Evolutionary conservation across 2,797 vertebrate genomes (phyloP), one percentile per base, ranked within the genome.

Genomic region (Poeciliopsis infans): DNA sequence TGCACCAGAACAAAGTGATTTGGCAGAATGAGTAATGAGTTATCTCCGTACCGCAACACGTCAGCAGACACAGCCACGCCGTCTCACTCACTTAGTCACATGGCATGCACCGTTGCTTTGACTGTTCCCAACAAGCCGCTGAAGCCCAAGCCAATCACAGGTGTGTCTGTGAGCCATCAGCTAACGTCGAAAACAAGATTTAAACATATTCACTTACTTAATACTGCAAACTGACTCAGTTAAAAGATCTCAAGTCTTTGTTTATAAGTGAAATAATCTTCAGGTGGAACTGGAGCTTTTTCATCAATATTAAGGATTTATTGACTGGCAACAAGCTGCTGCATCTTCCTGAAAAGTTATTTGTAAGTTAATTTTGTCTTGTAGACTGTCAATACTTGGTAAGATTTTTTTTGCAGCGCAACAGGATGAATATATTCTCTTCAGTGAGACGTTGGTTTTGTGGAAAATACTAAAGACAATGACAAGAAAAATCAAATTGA

Each of bases 1-100:
- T 95, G 93, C 95, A 96, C 93, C 86, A 89, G 86, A 95, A 96
- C 94, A 95, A 95, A 93, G 93, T 93, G 81, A 92, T 78, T 77
- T 85, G 93, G 83, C 86, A 91, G 92, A 93, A 91, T 89, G 88
- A 84, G 78, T 94, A 93, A 94, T 92, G 88, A 93, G 82, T 83
- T 86, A 89, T 93, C 88, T 83, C 1, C 20, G 80, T 91, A 90
- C 89, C 86, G 88, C 92, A 93, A 92, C 90, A 91, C 73, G 77
- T 83, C 85, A 86, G 83, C 84, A 81, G 85, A 76, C 77, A 46
- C 80, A 75, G 85, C 69, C 80, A 23, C 79, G 12, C 78, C 75
- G 87, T 85, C 86, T 75, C 89, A 91, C 76, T 82, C 91, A 90
- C 79, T 92, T 85, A 87, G 89, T 88, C 92, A 85, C 89, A 76